Evolutionary conservation across 2,113 vertebrate species (phyloP).

Genomic region (Atrichornis clamosus): DNA sequence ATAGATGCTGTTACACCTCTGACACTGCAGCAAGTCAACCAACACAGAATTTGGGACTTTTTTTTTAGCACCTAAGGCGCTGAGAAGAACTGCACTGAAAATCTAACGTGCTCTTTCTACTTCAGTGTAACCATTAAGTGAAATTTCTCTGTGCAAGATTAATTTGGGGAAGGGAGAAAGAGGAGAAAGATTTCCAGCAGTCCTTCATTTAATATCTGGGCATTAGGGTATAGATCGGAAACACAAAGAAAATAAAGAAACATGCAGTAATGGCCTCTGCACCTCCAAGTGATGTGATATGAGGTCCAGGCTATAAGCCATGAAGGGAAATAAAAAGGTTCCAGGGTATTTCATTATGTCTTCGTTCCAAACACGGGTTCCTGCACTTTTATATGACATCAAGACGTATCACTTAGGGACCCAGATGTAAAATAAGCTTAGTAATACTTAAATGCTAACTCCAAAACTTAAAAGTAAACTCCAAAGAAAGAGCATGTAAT

Average conservation of each 20-base stretch:
- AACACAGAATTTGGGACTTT: background rate
- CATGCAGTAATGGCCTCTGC: background rate
- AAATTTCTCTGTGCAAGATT: background rate
- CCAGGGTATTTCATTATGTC: background rate
- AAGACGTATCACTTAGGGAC: background rate
- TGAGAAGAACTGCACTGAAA: background rate
- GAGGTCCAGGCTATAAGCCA: background rate
- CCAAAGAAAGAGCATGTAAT: background rate
- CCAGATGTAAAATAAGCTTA: background rate
- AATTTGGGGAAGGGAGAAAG: background rate
- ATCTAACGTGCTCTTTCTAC: background rate
- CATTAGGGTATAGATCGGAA: background rate
- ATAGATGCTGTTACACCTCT: background rate
- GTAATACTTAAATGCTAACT: background rate
- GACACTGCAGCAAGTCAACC: background rate
- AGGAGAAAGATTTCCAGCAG: background rate
- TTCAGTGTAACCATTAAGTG: background rate
- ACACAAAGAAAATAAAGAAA: background rate
- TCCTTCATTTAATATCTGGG: background rate
- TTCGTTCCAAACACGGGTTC: background rate
- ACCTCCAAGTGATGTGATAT: background rate
- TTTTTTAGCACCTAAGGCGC: background rate
- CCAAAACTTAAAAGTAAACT: background rate
- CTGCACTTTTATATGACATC: background rate
- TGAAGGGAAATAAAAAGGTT: background rate